These are phyloP conservation scores for Cepaea nemoralis DNA, from an alignment of 1,140 invertebrate species.

Conservation along the genomic window DNA sequence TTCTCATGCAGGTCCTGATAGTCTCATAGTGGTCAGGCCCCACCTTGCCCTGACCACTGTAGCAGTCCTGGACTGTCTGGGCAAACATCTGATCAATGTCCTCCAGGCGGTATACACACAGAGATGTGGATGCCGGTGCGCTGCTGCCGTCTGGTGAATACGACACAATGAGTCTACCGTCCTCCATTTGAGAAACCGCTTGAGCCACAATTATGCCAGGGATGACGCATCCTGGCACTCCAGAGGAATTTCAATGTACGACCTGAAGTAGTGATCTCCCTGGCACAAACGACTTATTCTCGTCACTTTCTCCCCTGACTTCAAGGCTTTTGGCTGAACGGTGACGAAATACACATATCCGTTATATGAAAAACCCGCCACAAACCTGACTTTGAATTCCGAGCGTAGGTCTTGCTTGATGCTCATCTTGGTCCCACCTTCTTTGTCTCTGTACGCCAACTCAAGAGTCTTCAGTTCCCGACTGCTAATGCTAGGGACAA, in stretches of 20 bases:
- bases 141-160: slow-evolving; percentile 83
- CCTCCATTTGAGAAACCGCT: slow-evolving; percentile 93
- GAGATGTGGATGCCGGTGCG: slow-evolving; percentile 78
- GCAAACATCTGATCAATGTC: slow-evolving; percentile 94
- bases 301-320: slow-evolving; percentile 79
- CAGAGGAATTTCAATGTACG: slow-evolving; percentile 97
- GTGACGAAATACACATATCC: slow-evolving; percentile 98
- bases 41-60: slow-evolving; percentile 75
- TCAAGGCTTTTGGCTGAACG: slow-evolving; percentile 83
- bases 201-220: slow-evolving; percentile 89
- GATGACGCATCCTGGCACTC: slow-evolving; percentile 87
- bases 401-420: slow-evolving; percentile 44
- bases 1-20: slow-evolving; percentile 47
- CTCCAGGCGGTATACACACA: slow-evolving; percentile 95
- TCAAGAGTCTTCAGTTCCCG: slow-evolving; percentile 91
- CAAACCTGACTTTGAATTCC: slow-evolving; percentile 83
- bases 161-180: slow-evolving; percentile 92
- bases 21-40: slow-evolving; percentile 62
- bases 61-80: slow-evolving; percentile 95
- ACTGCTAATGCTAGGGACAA: slow-evolving; percentile 94
- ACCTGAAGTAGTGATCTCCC: slow-evolving; percentile 95
- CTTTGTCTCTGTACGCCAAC: slow-evolving; percentile 84
- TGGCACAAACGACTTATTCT: slow-evolving; percentile 96
- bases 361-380: slow-evolving; percentile 94
- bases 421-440: slow-evolving; percentile 54